Base-by-base conservation (phyloP, 1,140 invertebrate species). In the Drosophila kurseongensis region DNA sequence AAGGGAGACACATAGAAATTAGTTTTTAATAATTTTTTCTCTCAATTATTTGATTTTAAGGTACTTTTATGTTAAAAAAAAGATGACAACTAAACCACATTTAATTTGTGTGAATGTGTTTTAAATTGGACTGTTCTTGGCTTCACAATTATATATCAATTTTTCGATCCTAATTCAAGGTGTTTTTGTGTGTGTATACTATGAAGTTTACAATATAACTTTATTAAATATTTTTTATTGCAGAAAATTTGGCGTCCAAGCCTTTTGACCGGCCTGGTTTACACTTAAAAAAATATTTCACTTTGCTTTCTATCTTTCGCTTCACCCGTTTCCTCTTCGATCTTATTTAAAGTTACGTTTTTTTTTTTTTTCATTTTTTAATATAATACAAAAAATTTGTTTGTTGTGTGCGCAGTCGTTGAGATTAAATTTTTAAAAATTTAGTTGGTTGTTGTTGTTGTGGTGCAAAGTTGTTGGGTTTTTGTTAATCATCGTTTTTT, bases 301-400 rank as follows among this genome's bases (percentile, higher is more conserved):
- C 62, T 84, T 76, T 73, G 38, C 55, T 68, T 75, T 80, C 56
- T 48, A 40, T 59, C 57, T 48, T 41, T 47, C 29, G 18, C 23
- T 48, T 62, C 58, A 44, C 35, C 57, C 36, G 50, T 56, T 61
- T 61, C 12, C 59, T 29, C 50, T 47, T 45, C 45, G 44, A 47
- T 47, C 41, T 57, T 57, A 69, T 66, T 51, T 78, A 59, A 74
- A 61, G 65, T 81, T 72, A 62, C 48, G 45, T 71, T 80, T 23
- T 72, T 61, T 56, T 67, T 32, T 41, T 68, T 40, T 35, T 47
- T 5, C 32, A 23, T 61, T 68, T 60, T 68, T 80, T 32, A 71
- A 75, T 83, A 84, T 84, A 84, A 77, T 84, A 84, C 82, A 86
- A 85, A 85, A 85, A 86, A 85, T 81, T 86, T 85, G 81, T 84